These are phyloP conservation scores for Spisula subtruncata DNA, from an alignment of 2,888 invertebrate species.

Conservation along the genomic window DNA sequence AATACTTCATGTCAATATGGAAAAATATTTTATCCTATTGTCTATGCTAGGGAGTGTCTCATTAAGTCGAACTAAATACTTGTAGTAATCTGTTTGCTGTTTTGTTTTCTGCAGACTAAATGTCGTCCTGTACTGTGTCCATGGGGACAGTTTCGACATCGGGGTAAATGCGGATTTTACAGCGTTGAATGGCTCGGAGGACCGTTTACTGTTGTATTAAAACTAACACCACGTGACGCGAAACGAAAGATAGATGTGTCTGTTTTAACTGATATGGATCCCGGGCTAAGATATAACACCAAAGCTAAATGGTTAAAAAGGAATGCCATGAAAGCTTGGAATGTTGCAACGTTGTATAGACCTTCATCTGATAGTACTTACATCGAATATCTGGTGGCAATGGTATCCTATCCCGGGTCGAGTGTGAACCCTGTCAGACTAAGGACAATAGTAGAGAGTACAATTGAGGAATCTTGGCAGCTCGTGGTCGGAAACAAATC, in stretches of 20 bases:
- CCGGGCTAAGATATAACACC: not conserved
- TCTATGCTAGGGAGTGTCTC: too few species aligned
- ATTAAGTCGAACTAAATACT: too few species aligned
- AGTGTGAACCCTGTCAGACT: not conserved
- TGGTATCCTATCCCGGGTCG: not conserved
- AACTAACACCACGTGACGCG: not conserved
- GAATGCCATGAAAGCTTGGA: too few species aligned
- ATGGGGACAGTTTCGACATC: too few species aligned
- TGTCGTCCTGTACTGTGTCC: too few species aligned
- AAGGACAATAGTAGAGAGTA: not conserved
- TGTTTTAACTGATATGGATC: not conserved
- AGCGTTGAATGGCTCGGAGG: too few species aligned
- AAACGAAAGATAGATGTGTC: not conserved
- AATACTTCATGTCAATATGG: too few species aligned
- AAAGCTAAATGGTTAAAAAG: too few species aligned
- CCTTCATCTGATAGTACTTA: not conserved
- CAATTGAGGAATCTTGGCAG: not conserved
- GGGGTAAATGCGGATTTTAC: too few species aligned
- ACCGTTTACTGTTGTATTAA: too few species aligned
- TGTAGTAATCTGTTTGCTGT: not conserved
- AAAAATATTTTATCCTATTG: too few species aligned
- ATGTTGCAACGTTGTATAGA: not conserved
- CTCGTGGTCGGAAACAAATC: not conserved
- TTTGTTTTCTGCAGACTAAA: too few species aligned
- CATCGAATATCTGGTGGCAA: not conserved